These are phyloP conservation scores for Aphelocoma californica DNA, from an alignment of 2,797 vertebrate species.

Conservation along the genomic window DNA sequence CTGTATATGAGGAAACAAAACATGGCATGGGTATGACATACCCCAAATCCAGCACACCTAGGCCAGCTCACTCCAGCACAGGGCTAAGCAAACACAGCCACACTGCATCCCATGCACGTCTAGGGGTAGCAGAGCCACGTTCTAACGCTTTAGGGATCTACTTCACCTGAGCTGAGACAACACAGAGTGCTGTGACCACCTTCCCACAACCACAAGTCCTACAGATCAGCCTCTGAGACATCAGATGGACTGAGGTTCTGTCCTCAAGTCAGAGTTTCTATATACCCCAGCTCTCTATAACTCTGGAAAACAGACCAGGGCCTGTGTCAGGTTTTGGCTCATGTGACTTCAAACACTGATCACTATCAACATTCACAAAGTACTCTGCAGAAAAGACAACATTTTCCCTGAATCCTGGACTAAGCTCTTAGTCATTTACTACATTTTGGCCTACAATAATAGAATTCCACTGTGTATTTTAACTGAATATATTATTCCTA, in stretches of 20 bases:
- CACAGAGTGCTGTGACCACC: neutral
- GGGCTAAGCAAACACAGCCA: neutral
- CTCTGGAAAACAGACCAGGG: neutral
- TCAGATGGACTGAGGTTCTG: neutral
- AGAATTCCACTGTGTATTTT: constrained; percentile 21
- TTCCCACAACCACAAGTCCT: neutral
- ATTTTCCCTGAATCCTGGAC: neutral
- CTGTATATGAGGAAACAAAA: neutral
- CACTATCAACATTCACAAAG: neutral
- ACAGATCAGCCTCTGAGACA: neutral
- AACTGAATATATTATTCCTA: neutral
- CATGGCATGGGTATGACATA: neutral
- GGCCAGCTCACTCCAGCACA: neutral
- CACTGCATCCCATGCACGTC: neutral
- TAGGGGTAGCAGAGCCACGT: neutral
- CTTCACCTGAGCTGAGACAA: neutral
- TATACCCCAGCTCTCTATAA: neutral
- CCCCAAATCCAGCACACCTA: neutral
- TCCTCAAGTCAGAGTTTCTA: neutral
- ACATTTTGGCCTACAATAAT: neutral
- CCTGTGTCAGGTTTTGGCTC: neutral
- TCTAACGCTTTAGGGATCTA: neutral
- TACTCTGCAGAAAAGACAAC: neutral
- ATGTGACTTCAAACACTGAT: neutral
- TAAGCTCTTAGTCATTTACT: neutral